Evolutionary conservation across 2,888 invertebrate genomes (phyloP).

Genomic region (Drosophila kuntzei): DNA sequence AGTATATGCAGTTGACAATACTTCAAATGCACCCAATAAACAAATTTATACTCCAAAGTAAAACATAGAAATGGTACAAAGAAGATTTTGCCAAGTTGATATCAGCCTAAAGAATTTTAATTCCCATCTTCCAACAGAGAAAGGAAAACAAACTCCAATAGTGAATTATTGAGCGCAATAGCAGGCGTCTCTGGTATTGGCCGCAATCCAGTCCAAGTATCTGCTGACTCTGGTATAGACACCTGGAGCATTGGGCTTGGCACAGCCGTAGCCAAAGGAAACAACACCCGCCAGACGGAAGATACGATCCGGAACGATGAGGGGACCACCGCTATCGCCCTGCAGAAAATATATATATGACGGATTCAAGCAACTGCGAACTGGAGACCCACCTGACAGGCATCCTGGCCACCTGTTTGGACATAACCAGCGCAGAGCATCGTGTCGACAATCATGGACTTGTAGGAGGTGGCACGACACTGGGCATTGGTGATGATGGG

Average conservation of each 20-base stretch:
- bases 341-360: conserved; percentile 30
- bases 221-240: conserved; percentile 83
- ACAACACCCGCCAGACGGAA: conserved; percentile 83
- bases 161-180: conserved; percentile 69
- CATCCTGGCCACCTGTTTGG: conserved; percentile 81
- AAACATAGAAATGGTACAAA: neutral
- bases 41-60: neutral
- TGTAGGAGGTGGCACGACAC: conserved; percentile 82
- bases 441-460: conserved; percentile 80
- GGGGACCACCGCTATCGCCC: conserved; percentile 85
- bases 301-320: conserved; percentile 77
- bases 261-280: conserved; percentile 84
- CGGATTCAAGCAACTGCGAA: neutral
- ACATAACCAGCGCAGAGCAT: conserved; percentile 84
- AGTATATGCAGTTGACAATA: no score
- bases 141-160: neutral
- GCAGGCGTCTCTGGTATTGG: conserved; percentile 81
- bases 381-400: conserved; percentile 82
- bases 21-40: neutral
- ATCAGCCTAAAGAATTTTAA: neutral
- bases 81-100: neutral
- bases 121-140: neutral
- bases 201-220: conserved; percentile 82
- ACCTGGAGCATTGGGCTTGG: conserved; percentile 82
- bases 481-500: conserved; percentile 83